Base-by-base conservation (phyloP, 2,888 invertebrate genomes). In the Callimorpha dominula region DNA sequence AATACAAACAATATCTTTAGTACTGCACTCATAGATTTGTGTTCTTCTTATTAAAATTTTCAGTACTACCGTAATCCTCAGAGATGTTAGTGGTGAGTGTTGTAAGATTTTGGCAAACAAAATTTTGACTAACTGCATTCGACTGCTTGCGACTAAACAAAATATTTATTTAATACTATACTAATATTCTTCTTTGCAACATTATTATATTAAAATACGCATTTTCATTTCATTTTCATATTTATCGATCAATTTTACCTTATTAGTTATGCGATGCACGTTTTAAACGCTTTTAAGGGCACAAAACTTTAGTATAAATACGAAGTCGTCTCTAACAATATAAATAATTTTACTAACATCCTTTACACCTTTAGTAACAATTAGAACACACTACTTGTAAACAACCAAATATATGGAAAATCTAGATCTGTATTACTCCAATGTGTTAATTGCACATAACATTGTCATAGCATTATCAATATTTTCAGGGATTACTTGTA, bases 41-140 rank as follows among this genome's bases (percentile, higher is more conserved):
- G 94, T 94, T 89, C 92, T 93, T 92, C 89, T 90, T 88, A 91
- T 89, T 90, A 89, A 89, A 91, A 85, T 88, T 95, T 95, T 93
- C 95, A 95, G 95, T 95, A 89, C 94, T 89, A 94, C 94, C 92
- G 94, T 95, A 94, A 92, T 90, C 91, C 92, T 88, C 91, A 92
- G 91, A 92, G 92, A 91, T 86, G 88, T 94, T 93, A 94, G 95
- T 94, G 95, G 95, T 95, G 95, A 95, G 95, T 95, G 93, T 93
- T 93, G 93, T 92, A 90, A 87, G 92, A 93, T 93, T 94, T 92
- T 94, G 94, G 93, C 90, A 90, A 91, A 88, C 87, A 85, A 88
- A 85, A 87, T 84, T 88, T 82, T 92, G 87, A 94, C 93, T 95
- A 95, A 94, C 92, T 46, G 88, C 89, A 89, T 87, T 68, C 70